These are phyloP conservation scores for Drosophila bocki DNA, from an alignment of 1,140 invertebrate genomes.

Conservation along the genomic window DNA sequence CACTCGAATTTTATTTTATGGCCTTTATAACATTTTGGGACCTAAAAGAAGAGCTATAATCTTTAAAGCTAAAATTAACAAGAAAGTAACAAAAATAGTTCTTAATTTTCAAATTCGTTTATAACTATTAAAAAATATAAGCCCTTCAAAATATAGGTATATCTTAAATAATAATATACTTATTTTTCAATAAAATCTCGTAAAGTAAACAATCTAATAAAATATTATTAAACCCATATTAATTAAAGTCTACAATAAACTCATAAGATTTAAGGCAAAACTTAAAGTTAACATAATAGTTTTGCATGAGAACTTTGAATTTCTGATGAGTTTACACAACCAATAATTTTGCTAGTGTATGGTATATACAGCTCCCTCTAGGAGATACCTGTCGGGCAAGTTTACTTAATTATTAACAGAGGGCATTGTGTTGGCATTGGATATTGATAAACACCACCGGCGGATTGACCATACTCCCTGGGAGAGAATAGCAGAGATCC, in stretches of 20 bases:
- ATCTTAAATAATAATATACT: too few relatives aligned
- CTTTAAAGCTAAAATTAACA: background rate
- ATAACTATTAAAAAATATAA: background rate
- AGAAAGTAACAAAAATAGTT: background rate
- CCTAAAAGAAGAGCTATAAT: background rate
- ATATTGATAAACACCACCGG: slow-evolving; percentile 33
- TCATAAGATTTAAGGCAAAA: background rate
- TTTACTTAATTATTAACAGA: slow-evolving; percentile 60
- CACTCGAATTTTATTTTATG: slow-evolving; percentile 14
- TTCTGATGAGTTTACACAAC: background rate
- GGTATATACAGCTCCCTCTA: slow-evolving; percentile 2
- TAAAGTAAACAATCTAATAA: too few relatives aligned
- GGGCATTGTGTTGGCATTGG: slow-evolving; percentile 32
- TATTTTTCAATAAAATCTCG: too few relatives aligned
- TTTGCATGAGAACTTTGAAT: background rate
- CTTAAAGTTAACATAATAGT: background rate
- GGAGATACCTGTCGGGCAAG: slow-evolving; percentile 15
- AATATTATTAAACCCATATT: background rate
- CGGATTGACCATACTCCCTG: slow-evolving; percentile 4
- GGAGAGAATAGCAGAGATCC: slow-evolving; percentile 3
- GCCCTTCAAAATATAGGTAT: background rate
- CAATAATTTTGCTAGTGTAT: slow-evolving; percentile 6
- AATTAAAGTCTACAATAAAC: background rate
- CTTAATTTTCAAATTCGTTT: background rate
- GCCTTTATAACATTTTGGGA: background rate